A percentile compares a stretch with the other conserved stretches of the same genome.
Evolutionary conservation across 2,797 vertebrate genomes (phyloP).

Genomic region (Gorsachius magnificus): DNA sequence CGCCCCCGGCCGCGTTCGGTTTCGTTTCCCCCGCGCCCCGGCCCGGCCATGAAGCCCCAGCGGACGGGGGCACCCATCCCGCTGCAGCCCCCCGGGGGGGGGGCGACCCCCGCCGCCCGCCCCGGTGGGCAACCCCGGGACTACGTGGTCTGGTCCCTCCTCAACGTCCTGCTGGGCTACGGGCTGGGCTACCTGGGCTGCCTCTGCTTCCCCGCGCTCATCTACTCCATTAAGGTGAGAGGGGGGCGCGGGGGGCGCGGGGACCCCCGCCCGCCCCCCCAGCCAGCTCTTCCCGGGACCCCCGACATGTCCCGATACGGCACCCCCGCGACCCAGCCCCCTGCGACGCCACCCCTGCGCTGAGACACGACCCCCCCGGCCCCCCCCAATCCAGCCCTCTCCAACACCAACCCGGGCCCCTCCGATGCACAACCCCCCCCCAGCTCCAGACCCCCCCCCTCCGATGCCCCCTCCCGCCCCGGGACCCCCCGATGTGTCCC

Average conservation of each 20-base stretch:
- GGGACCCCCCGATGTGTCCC: no score
- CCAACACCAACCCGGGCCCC: no score
- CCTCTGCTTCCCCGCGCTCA: slow-evolving; percentile 14
- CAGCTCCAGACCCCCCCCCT: no score
- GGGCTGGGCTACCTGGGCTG: not conserved
- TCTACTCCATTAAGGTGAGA: not conserved
- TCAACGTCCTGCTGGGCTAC: not conserved
- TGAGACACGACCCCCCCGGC: no score
- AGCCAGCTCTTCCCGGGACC: not conserved
- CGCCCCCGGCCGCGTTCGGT: no score
- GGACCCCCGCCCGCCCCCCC: no score
- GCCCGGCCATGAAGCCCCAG: not conserved
- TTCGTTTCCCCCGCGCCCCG: not conserved
- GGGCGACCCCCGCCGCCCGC: not conserved
- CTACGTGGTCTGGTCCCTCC: slow-evolving; percentile 38
- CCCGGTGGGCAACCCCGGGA: not conserved
- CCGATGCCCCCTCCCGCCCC: no score
- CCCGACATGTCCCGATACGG: no score
- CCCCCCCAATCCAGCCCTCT: no score
- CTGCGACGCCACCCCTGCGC: not conserved
- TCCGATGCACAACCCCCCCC: no score
- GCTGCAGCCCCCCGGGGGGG: not conserved
- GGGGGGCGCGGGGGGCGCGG: no score
- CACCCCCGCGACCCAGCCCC: no score
- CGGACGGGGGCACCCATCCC: not conserved